Evolutionary conservation across 2,888 invertebrate species (phyloP).

Genomic region (Schizotus pectinicornis): DNA sequence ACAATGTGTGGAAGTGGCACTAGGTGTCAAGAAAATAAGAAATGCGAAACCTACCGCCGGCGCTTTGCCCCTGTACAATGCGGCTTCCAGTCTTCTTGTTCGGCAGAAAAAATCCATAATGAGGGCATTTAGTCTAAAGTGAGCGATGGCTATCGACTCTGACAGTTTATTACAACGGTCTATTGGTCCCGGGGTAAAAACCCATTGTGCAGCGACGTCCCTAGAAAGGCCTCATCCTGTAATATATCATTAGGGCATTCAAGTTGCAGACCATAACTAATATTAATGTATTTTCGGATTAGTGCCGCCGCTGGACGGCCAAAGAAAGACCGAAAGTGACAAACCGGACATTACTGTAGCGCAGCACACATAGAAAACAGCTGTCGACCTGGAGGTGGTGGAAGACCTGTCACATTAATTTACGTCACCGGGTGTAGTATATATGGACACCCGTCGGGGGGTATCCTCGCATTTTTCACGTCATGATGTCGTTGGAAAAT

Average conservation of each 20-base stretch:
- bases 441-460: slow-evolving; percentile 35
- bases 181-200: slow-evolving; percentile 47
- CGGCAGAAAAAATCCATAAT: slow-evolving; percentile 23
- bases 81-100: slow-evolving; percentile 6
- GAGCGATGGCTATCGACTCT: slow-evolving; percentile 51
- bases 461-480: slow-evolving; percentile 45
- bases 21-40: no score
- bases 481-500: slow-evolving; percentile 50
- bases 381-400: slow-evolving; percentile 38
- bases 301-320: slow-evolving; percentile 49
- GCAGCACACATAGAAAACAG: slow-evolving; percentile 42
- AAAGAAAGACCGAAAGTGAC: slow-evolving; percentile 48
- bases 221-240: slow-evolving; percentile 45
- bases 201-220: slow-evolving; percentile 43
- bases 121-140: slow-evolving; percentile 36
- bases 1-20: no score
- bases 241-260: slow-evolving; percentile 55
- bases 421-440: slow-evolving; percentile 34
- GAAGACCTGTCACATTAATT: slow-evolving; percentile 47
- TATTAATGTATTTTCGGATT: slow-evolving; percentile 58
- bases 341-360: slow-evolving; percentile 51
- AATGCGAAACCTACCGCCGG: background rate
- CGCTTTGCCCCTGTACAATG: background rate
- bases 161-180: slow-evolving; percentile 54
- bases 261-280: slow-evolving; percentile 56